A percentile compares a stretch with the other conserved stretches of the same genome.
Evolutionary conservation across 2,797 vertebrate species (phyloP).

Genomic region (Alectoris magna): DNA sequence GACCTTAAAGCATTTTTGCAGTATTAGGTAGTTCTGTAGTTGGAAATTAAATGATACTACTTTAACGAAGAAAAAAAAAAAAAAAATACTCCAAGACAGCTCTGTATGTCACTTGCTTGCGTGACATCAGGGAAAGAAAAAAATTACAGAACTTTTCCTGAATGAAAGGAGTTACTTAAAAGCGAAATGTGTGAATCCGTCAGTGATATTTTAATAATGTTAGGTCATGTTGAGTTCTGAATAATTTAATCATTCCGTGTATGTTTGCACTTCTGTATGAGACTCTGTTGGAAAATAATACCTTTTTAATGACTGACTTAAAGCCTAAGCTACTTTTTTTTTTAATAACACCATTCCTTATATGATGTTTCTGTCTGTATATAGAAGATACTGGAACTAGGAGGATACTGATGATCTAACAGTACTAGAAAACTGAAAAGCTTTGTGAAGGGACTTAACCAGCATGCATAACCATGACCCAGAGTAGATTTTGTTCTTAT

Average conservation of each 20-base stretch:
- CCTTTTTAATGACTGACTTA: constrained; percentile 62
- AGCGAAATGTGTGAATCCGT: constrained; percentile 56
- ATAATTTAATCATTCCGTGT: constrained; percentile 62
- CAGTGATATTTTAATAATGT: constrained; percentile 61
- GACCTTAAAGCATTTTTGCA: constrained; percentile 18
- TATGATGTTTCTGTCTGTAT: constrained; percentile 13
- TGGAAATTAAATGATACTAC: constrained; percentile 36
- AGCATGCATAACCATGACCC: neutral
- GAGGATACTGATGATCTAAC: neutral
- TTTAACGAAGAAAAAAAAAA: neutral
- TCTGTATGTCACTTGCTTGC: constrained; percentile 8
- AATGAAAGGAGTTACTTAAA: constrained; percentile 62
- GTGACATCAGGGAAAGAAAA: neutral
- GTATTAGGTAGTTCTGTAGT: constrained; percentile 5
- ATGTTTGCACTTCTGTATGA: constrained; percentile 59
- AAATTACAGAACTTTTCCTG: neutral
- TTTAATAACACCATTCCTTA: constrained; percentile 39
- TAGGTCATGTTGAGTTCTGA: constrained; percentile 60
- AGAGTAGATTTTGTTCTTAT: neutral
- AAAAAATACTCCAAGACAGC: neutral
- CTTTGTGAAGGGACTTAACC: neutral
- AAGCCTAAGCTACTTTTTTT: constrained; percentile 27
- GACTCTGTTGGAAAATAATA: constrained; percentile 64
- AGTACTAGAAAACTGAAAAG: neutral
- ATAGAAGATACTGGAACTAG: neutral